phyloP scores from a whole-genome alignment of 2,113 vertebrate genomes.

The Oreochromis spilurus region DNA sequence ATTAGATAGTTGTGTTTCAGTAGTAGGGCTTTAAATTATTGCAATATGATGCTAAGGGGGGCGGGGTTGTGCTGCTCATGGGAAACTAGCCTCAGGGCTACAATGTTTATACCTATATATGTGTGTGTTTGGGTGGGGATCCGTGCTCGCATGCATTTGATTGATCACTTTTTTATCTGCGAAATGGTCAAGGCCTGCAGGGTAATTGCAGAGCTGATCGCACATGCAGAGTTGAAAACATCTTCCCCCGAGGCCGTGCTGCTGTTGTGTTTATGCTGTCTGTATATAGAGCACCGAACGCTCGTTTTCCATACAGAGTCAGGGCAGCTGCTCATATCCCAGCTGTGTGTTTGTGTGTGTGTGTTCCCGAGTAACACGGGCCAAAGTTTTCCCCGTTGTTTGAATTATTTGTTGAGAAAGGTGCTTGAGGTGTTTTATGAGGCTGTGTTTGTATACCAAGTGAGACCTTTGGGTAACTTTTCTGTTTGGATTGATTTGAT shows the following conservation, averaged over 20 bases:
- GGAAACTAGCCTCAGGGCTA: slow-evolving; percentile 17
- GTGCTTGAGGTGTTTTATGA: background rate
- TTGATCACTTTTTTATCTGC: slow-evolving; percentile 31
- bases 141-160: slow-evolving; percentile 1
- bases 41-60: slow-evolving; percentile 43
- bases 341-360: background rate
- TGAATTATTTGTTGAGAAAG: background rate
- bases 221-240: background rate
- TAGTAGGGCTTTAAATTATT: slow-evolving; percentile 46
- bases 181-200: background rate
- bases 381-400: background rate
- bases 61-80: slow-evolving; percentile 9
- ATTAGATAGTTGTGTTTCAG: slow-evolving; percentile 57
- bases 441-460: background rate
- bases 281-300: background rate
- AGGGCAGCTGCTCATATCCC: background rate
- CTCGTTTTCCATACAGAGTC: background rate
- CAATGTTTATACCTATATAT: background rate
- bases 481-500: background rate
- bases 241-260: background rate
- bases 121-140: slow-evolving; percentile 2
- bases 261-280: slow-evolving; percentile 5
- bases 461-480: background rate
- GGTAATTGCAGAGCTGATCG: background rate
- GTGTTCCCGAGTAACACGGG: background rate